phyloP scores from a whole-genome alignment of 2,113 vertebrate genomes.

The Motacilla tschutschensis region DNA sequence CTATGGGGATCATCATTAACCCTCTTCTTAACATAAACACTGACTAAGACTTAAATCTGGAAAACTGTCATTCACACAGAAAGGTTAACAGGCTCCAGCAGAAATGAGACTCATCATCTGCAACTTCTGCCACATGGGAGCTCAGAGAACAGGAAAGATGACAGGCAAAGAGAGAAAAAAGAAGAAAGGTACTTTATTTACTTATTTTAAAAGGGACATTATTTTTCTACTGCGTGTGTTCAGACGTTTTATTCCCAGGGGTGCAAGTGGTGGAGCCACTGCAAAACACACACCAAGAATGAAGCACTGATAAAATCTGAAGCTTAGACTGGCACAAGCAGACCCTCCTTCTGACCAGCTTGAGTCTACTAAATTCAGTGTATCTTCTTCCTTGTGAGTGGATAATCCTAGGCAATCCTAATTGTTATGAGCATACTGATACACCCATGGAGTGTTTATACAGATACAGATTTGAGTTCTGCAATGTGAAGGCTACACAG shows the following conservation, averaged over 20 bases:
- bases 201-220: not conserved
- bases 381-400: not conserved
- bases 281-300: not conserved
- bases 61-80: conserved; percentile 36
- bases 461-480: not conserved
- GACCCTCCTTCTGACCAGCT: not conserved
- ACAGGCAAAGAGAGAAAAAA: not conserved
- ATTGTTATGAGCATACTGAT: not conserved
- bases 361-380: not conserved
- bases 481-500: not conserved
- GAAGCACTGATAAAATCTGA: not conserved
- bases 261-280: not conserved
- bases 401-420: not conserved
- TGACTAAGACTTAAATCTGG: conserved; percentile 34
- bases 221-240: not conserved
- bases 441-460: not conserved
- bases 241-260: not conserved
- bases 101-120: conserved; percentile 6
- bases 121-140: not conserved
- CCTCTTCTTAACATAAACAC: conserved; percentile 49
- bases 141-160: not conserved
- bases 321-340: not conserved
- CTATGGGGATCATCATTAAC: conserved; percentile 54
- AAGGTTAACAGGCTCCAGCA: conserved; percentile 34
- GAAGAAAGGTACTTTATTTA: not conserved